Evolutionary conservation across 1,140 invertebrate genomes (phyloP).

Genomic region (Cydia strobilella): DNA sequence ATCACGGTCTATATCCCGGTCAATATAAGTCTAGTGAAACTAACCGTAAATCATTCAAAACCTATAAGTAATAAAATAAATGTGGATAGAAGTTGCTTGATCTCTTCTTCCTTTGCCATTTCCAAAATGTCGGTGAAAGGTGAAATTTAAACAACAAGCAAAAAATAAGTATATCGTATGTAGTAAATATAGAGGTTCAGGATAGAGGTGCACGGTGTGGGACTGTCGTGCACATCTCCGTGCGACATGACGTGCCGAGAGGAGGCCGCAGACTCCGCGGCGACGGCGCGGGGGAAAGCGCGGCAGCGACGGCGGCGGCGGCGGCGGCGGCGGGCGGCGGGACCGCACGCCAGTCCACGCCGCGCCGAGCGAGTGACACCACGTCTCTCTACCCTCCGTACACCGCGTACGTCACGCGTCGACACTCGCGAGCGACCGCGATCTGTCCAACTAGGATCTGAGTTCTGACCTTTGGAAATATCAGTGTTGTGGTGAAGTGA

Average conservation of each 20-base stretch:
- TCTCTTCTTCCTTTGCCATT: too few relatives aligned
- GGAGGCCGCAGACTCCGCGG: constrained; percentile 34
- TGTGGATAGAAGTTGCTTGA: too few relatives aligned
- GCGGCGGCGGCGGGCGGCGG: constrained; percentile 25
- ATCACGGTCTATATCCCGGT: too few relatives aligned
- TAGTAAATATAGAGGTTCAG: background rate
- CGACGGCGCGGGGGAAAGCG: background rate
- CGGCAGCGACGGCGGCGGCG: constrained; percentile 23
- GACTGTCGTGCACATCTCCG: background rate
- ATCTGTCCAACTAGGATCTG: background rate
- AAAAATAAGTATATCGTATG: too few relatives aligned
- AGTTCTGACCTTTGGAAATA: background rate
- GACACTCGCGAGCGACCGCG: constrained; percentile 17
- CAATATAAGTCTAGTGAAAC: too few relatives aligned
- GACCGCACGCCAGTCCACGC: constrained; percentile 9
- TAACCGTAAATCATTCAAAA: too few relatives aligned
- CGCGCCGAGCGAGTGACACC: background rate
- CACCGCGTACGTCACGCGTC: background rate
- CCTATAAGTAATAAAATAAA: too few relatives aligned
- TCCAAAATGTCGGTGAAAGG: too few relatives aligned
- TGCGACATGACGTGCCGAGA: constrained; percentile 8
- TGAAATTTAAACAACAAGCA: too few relatives aligned
- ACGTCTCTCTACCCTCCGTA: background rate
- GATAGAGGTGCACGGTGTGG: background rate
- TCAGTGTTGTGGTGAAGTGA: background rate